phyloP scores from a whole-genome alignment of 2,797 vertebrate species.

The Danio kyathit region DNA sequence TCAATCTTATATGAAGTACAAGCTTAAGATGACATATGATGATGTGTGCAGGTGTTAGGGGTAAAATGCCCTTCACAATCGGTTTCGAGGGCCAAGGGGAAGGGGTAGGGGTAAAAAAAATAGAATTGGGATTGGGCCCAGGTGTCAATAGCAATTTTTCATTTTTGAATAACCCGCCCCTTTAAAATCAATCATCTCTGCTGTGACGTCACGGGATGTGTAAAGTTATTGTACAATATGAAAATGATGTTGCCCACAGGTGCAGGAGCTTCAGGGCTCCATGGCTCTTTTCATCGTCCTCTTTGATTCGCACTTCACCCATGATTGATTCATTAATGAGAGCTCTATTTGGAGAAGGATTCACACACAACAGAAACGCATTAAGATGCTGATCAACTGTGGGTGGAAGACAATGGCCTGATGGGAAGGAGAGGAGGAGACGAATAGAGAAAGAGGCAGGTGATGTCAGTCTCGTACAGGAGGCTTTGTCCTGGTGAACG shows the following conservation, averaged over 20 bases:
- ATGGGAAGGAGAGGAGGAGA: constrained; percentile 21
- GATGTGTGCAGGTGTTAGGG: too few species aligned
- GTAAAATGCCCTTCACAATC: too few species aligned
- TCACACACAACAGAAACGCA: constrained; percentile 43
- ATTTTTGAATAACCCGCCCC: too few species aligned
- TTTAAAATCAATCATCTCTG: not conserved
- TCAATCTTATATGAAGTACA: too few species aligned
- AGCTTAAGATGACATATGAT: too few species aligned
- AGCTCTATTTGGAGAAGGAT: constrained; percentile 12
- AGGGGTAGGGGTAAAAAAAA: too few species aligned
- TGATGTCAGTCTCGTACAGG: constrained; percentile 15
- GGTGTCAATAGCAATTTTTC: too few species aligned
- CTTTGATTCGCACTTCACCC: constrained; percentile 35
- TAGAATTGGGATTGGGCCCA: too few species aligned
- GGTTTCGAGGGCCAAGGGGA: too few species aligned
- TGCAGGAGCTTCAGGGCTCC: constrained; percentile 32
- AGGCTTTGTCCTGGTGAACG: constrained; percentile 21
- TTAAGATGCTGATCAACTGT: constrained; percentile 55
- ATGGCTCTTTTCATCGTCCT: constrained; percentile 49
- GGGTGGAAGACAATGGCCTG: constrained; percentile 18
- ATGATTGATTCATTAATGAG: constrained; percentile 47
- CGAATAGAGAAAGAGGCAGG: constrained; percentile 1
- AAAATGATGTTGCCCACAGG: constrained; percentile 10
- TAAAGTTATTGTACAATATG: constrained; percentile 1
- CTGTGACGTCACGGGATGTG: constrained; percentile 20